A percentile compares a stretch with the other conserved stretches of the same genome.
phyloP scores from a whole-genome alignment of 2,113 vertebrate species.

The Mesoclemmys tuberculata region DNA sequence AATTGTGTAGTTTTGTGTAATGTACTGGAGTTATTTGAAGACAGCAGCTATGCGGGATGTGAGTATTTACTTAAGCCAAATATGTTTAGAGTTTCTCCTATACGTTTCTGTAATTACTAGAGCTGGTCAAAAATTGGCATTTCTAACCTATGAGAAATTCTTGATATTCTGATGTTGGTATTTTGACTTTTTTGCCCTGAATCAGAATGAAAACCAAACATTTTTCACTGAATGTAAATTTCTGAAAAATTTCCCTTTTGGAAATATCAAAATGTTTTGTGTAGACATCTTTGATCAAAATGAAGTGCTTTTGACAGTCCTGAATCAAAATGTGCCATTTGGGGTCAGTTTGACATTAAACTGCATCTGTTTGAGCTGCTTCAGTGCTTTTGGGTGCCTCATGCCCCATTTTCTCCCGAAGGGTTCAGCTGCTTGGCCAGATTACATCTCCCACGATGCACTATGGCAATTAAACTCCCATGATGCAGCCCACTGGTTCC shows the following conservation, averaged over 20 bases:
- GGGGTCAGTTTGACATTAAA: not conserved
- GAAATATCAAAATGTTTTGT: not conserved
- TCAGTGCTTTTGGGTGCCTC: not conserved
- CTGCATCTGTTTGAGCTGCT: not conserved
- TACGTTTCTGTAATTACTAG: not conserved
- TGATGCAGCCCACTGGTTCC: not conserved
- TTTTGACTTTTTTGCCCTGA: not conserved
- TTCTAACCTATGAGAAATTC: slow-evolving; percentile 16
- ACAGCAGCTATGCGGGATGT: not conserved
- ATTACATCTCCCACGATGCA: not conserved
- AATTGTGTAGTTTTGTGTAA: not conserved
- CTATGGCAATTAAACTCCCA: not conserved
- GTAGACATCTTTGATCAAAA: not conserved
- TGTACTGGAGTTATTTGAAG: not conserved
- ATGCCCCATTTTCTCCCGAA: not conserved
- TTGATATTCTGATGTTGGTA: not conserved
- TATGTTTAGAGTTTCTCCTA: not conserved
- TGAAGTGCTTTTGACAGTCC: not conserved
- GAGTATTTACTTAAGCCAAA: not conserved
- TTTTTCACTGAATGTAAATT: not conserved
- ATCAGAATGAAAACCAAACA: not conserved
- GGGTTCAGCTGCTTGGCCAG: not conserved
- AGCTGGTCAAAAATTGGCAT: not conserved
- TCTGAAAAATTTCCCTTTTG: not conserved
- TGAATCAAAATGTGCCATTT: not conserved